Conservation (phyloP, 2,113 vertebrate species). For the Aspiorhynchus laticeps region DNA sequence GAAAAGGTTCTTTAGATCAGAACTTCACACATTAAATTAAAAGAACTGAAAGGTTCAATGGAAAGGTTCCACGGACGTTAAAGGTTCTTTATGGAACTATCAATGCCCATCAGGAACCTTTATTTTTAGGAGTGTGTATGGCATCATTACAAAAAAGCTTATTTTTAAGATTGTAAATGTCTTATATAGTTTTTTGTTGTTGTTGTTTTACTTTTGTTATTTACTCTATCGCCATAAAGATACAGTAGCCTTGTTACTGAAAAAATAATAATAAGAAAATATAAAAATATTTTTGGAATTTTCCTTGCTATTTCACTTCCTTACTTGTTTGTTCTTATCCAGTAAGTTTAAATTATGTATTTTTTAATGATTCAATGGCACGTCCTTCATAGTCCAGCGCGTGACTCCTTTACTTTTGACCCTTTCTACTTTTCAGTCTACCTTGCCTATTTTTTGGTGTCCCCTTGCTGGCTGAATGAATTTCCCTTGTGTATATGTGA, state of each 20-base stretch:
- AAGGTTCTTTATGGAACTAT: background rate
- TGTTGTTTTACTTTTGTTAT: background rate
- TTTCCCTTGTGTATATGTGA: conserved; percentile 19
- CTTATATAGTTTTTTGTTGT: background rate
- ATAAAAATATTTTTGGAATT: background rate
- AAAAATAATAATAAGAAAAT: background rate
- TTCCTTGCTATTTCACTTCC: background rate
- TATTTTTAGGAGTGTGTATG: background rate
- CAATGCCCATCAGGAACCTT: background rate
- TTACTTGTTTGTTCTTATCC: background rate
- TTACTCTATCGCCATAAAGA: background rate
- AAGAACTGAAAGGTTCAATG: background rate
- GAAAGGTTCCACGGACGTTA: background rate
- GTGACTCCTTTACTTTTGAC: conserved; percentile 24
- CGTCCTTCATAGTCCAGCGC: background rate
- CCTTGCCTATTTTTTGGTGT: conserved; percentile 21
- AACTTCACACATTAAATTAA: background rate
- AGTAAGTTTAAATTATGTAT: background rate
- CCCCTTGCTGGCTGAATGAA: conserved; percentile 24
- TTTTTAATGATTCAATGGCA: background rate
- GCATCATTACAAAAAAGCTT: too few relatives aligned
- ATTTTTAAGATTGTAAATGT: background rate
- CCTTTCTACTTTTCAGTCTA: background rate
- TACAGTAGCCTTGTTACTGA: background rate
- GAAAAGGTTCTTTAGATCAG: background rate